Conservation (phyloP, 1,140 invertebrate species). For the Drosophila teissieri region DNA sequence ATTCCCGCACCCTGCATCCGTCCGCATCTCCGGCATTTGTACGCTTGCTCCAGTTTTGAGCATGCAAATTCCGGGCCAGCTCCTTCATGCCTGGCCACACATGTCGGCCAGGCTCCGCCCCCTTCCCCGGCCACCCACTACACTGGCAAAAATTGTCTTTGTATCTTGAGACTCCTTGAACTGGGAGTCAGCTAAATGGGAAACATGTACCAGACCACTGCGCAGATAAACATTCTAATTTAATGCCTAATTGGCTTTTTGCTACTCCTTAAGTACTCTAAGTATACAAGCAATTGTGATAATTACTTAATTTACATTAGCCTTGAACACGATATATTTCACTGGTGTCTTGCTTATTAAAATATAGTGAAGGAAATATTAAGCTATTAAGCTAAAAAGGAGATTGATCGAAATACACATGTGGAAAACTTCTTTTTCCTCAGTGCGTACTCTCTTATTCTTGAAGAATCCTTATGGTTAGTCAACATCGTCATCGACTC, state of each 20-base stretch:
- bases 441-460: slow-evolving; percentile 8
- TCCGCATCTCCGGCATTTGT: slow-evolving; percentile 45
- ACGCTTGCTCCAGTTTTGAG: slow-evolving; percentile 57
- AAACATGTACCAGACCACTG: too few relatives aligned
- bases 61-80: slow-evolving; percentile 77
- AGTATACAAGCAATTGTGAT: too few relatives aligned
- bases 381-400: too few relatives aligned
- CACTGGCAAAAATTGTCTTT: neutral
- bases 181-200: neutral
- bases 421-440: neutral
- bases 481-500: slow-evolving; percentile 69
- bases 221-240: too few relatives aligned
- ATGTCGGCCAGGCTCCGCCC: slow-evolving; percentile 61
- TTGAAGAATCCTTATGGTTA: slow-evolving; percentile 37
- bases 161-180: neutral
- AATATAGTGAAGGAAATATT: too few relatives aligned
- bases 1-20: slow-evolving; percentile 9
- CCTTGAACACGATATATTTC: too few relatives aligned
- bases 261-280: too few relatives aligned
- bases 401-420: too few relatives aligned
- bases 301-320: neutral
- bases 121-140: neutral
- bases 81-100: slow-evolving; percentile 80
- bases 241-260: too few relatives aligned
- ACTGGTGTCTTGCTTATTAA: too few relatives aligned